phyloP scores from a whole-genome alignment of 2,113 vertebrate genomes.

The Tichodroma muraria region DNA sequence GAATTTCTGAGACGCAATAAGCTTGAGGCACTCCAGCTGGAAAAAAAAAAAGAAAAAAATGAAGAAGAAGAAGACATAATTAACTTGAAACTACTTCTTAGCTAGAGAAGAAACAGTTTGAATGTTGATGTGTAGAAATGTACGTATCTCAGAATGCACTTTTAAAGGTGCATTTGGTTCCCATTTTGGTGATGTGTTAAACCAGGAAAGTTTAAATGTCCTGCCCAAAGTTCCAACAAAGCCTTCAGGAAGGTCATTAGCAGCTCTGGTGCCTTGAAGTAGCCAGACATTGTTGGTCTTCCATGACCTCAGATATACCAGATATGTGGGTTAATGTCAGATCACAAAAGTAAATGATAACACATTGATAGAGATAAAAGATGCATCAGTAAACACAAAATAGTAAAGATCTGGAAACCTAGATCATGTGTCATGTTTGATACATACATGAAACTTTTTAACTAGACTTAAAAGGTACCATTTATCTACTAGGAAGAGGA shows the following conservation, averaged over 20 bases:
- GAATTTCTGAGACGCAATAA: conserved; percentile 99
- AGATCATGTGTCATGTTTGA: background rate
- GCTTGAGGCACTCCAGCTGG: conserved; percentile 97
- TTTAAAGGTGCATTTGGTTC: background rate
- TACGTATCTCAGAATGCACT: background rate
- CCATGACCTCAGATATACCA: background rate
- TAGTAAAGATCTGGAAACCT: background rate
- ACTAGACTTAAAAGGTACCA: background rate
- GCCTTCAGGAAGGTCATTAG: background rate
- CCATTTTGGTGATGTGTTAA: background rate
- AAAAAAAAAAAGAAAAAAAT: background rate
- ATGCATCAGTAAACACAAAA: background rate
- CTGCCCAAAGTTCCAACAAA: background rate
- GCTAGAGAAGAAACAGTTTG: background rate
- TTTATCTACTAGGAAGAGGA: background rate
- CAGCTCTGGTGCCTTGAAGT: background rate
- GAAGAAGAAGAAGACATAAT: background rate
- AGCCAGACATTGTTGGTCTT: background rate
- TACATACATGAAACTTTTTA: background rate
- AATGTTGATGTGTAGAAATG: background rate
- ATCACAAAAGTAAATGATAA: background rate
- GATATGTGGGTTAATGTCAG: background rate
- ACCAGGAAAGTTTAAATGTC: background rate
- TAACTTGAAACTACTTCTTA: conserved; percentile 30
- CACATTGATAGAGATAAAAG: background rate